These are phyloP conservation scores for Drosophila nannoptera DNA, from an alignment of 1,140 invertebrate genomes.

Conservation along the genomic window DNA sequence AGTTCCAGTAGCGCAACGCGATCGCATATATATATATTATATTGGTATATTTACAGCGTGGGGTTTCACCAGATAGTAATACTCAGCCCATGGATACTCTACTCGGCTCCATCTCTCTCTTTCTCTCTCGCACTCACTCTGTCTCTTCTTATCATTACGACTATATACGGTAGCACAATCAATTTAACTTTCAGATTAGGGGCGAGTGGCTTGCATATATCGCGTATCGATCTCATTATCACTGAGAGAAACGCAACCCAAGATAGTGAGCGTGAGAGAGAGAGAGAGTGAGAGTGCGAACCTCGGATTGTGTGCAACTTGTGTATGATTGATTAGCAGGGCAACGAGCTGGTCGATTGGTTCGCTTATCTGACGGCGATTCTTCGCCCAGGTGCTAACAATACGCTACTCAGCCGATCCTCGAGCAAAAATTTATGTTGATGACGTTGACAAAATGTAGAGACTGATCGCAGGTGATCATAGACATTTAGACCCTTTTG, in stretches of 20 bases:
- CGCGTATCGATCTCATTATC: conserved; percentile 56
- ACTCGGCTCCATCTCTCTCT: not conserved
- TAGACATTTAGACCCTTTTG: too few relatives aligned
- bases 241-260: conserved; percentile 7
- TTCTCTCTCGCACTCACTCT: not conserved
- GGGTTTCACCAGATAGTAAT: not conserved
- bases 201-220: conserved; percentile 22
- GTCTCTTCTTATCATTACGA: not conserved
- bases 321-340: conserved; percentile 33
- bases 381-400: not conserved
- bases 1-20: conserved; percentile 8
- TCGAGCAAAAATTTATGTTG: conserved; percentile 1
- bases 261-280: not conserved
- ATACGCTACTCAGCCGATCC: not conserved
- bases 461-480: not conserved
- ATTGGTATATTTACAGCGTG: not conserved
- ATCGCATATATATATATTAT: conserved; percentile 5
- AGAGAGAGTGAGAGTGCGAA: not conserved
- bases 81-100: not conserved
- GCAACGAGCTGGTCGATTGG: not conserved
- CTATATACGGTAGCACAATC: conserved; percentile 31
- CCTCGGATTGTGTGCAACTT: conserved; percentile 39
- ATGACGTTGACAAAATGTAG: conserved; percentile 6
- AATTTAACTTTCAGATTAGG: conserved; percentile 29
- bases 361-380: conserved; percentile 8